Evolutionary conservation across 2,113 vertebrate genomes (phyloP).

Genomic region (Mirza zaza): DNA sequence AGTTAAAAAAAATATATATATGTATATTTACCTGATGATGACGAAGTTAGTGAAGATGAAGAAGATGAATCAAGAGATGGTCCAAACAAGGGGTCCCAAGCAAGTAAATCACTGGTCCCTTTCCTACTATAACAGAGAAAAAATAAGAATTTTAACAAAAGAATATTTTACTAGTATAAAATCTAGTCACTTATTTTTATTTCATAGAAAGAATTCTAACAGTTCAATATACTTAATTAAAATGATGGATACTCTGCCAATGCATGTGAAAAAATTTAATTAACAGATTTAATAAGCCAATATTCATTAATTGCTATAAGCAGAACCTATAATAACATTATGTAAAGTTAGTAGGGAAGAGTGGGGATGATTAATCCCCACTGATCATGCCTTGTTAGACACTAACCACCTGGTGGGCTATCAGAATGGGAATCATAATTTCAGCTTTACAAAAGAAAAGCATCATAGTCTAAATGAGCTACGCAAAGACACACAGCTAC

Average conservation of each 20-base stretch:
- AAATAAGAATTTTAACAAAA: constrained; percentile 47
- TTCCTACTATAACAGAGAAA: constrained; percentile 83
- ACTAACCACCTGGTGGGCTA: background rate
- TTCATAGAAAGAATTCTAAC: constrained; percentile 26
- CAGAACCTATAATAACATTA: background rate
- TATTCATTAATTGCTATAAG: background rate
- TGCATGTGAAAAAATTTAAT: constrained; percentile 6
- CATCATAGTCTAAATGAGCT: background rate
- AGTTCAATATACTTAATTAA: constrained; percentile 21
- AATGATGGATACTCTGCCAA: background rate
- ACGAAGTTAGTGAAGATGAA: constrained; percentile 84
- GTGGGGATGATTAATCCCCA: background rate
- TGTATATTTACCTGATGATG: constrained; percentile 87
- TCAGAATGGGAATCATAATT: background rate
- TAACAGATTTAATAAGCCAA: background rate
- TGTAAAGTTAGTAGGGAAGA: background rate
- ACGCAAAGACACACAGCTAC: background rate
- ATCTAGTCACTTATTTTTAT: constrained; percentile 27
- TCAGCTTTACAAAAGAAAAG: constrained; percentile 43
- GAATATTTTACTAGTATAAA: constrained; percentile 49
- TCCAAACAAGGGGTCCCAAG: constrained; percentile 93
- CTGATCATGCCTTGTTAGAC: background rate
- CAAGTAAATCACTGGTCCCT: constrained; percentile 92
- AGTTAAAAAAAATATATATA: background rate
- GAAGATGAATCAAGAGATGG: constrained; percentile 87